Evolutionary conservation across 1,140 invertebrate genomes (phyloP).

Genomic region (Spodoptera litura): DNA sequence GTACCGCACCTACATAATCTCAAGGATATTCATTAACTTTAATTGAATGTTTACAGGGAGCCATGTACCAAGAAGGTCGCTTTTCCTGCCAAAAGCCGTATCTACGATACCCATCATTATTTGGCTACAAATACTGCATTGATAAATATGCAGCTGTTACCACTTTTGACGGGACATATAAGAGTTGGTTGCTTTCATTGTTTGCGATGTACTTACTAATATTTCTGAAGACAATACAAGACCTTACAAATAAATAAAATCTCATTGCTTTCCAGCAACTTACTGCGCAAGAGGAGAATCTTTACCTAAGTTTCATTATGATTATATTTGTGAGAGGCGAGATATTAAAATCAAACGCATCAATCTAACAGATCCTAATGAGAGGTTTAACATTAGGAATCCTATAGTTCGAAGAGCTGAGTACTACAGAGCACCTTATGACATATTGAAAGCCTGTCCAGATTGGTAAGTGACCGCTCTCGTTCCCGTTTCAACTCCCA

Average conservation of each 20-base stretch:
- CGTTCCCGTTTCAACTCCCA: no score
- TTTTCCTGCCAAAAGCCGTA: constrained; percentile 77
- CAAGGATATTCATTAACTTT: no score
- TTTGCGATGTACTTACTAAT: no score
- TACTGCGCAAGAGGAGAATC: constrained; percentile 78
- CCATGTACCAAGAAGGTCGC: constrained; percentile 80
- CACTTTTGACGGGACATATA: constrained; percentile 73
- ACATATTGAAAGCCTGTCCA: constrained; percentile 78
- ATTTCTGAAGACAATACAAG: no score
- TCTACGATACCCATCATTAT: constrained; percentile 70
- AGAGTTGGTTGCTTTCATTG: constrained; percentile 64
- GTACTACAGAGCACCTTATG: constrained; percentile 77
- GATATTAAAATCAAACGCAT: constrained; percentile 75
- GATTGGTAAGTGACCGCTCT: constrained; percentile 71
- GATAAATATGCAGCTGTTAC: constrained; percentile 77
- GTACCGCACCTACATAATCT: not conserved
- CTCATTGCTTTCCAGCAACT: constrained; percentile 60
- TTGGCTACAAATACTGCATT: constrained; percentile 78
- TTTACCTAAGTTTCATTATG: constrained; percentile 80
- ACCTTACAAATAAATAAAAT: not conserved
- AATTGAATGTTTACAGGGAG: constrained; percentile 65
- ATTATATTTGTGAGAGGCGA: constrained; percentile 79
- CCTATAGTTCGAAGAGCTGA: constrained; percentile 76
- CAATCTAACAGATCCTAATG: constrained; percentile 78
- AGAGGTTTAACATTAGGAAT: constrained; percentile 78